These are phyloP conservation scores for Gallinago nigripennis DNA, from an alignment of 2,797 vertebrate species.

Conservation along the genomic window DNA sequence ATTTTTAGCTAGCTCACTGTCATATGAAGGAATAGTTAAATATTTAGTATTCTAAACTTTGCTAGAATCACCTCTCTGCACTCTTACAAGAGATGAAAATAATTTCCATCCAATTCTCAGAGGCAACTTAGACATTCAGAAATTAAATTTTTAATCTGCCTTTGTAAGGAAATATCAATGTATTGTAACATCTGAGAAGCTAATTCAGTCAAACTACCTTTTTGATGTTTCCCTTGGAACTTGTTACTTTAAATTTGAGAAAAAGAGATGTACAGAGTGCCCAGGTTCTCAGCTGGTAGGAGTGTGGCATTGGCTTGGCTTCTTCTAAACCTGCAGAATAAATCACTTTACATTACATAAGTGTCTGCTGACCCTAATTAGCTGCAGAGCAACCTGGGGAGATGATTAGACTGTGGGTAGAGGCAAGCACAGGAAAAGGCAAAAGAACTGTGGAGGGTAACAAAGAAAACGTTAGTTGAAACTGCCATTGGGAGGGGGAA, in stretches of 20 bases:
- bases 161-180: not conserved
- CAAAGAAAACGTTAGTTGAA: not conserved
- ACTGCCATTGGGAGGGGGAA: not conserved
- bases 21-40: not conserved
- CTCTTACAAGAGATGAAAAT: not conserved
- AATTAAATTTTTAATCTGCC: conserved; percentile 14
- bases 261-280: not conserved
- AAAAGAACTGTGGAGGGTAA: not conserved
- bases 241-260: not conserved
- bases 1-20: not conserved
- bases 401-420: not conserved
- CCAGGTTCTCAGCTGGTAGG: not conserved
- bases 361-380: not conserved
- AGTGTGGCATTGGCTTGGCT: not conserved
- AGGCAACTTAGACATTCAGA: not conserved
- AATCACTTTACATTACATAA: not conserved
- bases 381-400: not conserved
- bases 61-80: not conserved
- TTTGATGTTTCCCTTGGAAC: not conserved
- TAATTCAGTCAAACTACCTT: not conserved
- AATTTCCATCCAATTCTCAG: not conserved
- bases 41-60: not conserved
- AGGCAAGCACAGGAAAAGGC: not conserved
- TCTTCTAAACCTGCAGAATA: not conserved
- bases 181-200: not conserved